Base-by-base conservation (phyloP, 2,797 vertebrate genomes). In the Phataginus tricuspis region DNA sequence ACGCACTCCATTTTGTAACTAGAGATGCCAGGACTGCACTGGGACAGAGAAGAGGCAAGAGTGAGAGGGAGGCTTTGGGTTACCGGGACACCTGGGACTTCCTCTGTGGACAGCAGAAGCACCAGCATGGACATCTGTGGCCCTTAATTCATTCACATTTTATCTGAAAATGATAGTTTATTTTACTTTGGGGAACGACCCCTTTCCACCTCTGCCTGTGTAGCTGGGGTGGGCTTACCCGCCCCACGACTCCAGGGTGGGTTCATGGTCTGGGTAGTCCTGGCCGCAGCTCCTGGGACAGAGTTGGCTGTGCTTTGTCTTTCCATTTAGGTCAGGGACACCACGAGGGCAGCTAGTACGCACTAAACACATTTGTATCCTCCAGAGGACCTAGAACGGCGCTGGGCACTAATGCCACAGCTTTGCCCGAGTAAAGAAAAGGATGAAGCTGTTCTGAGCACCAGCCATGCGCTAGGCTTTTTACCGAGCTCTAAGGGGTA, bases 1-100 rank as follows among this genome's bases (percentile, higher is more conserved):
- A 83, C 72, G 18, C 75, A 94, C 91, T 93, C 79, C 53, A 78
- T 90, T 90, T 85, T 92, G 45, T 68, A 95, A 29, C n/a, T 80
- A 55, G 80, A 87, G 72, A 66, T 74, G 49, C 34, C 75, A 82
- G 49, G 25, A 51, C 64, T 96, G 25, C 51, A 6, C 71, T 18
- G 13, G 31, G 55, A 82, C 29, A 71, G 42, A 39, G 13, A 37
- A 59, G 8, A 93, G 12, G 8, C 27, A 25, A 86, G 34, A 51
- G 12, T 8, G 21, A 55, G 15, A 74, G 9, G 25, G 29, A 51
- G 31, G 11, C 49, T 91, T 51, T 37, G n/a, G 13, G 19, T 14
- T 51, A 19, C 1, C 2, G 27, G 39, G 27, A 68, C 23, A 7
- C 25, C 18, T 61, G 68, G 23, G 34, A 42, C 59, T 69, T 79